Evolutionary conservation across 2,113 vertebrate genomes (phyloP), one percentile per base, ranked within the genome.

Genomic region (Neomonachus schauinslandi): DNA sequence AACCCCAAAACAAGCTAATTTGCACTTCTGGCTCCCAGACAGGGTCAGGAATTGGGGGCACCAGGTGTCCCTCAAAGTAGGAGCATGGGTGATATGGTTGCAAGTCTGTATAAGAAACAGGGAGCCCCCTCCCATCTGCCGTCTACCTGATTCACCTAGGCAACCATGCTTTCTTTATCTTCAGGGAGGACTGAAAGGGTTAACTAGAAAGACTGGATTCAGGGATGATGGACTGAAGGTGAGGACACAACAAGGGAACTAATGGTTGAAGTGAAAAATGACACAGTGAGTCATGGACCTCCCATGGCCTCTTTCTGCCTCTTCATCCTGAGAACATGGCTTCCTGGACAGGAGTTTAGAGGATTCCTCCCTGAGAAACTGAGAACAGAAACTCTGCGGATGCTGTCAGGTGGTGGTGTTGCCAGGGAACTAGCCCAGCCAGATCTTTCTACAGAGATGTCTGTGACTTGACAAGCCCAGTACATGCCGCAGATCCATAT

Each of bases 401-500:
- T 19, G 79, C 16, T 57, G 9, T 76, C 26, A 10, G 51, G n/a
- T 26, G 33, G 19, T 33, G n/a, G 5, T 28, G 33, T 94, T 19
- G n/a, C 46, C 59, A 18, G 33, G 65, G 65, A 51, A 9, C 18
- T 28, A n/a, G 36, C 12, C 46, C 51, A 18, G 21, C 72, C 80
- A 31, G 4, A 6, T 55, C 63, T 57, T 36, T 69, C 63, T 55
- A 1, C 55, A 84, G 59, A 46, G 33, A 14, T 22, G 0, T 59
- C 83, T 63, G 12, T 2, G 51, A 7, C 31, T 8, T 2, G 26
- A 5, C 28, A 53, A 1, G 24, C 63, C 74, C 18, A 36, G 46
- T 6, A 5, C 13, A 1, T 16, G 21, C 33, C 55, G 3, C 5
- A 24, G 42, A n/a, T 33, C n/a, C 28, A 6, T 55, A 1, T 36